A percentile compares a stretch with the other conserved stretches of the same genome.
phyloP scores from a whole-genome alignment of 2,113 vertebrate genomes.

The Pseudopodoces humilis region DNA sequence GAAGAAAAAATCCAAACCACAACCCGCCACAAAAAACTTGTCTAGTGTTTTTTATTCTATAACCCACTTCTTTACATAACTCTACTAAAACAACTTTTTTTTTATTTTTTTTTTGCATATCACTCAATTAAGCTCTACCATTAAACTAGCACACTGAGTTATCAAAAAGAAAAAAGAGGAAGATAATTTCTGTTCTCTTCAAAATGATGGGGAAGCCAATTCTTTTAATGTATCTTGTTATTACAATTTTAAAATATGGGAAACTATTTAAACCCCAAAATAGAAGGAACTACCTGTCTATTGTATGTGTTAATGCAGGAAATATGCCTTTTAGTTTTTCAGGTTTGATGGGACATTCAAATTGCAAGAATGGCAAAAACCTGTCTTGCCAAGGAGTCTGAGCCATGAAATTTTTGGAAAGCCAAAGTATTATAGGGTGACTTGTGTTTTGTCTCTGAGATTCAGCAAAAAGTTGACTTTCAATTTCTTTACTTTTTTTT shows the following conservation, averaged over 20 bases:
- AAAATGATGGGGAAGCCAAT: not conserved
- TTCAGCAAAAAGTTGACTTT: not conserved
- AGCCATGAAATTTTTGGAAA: not conserved
- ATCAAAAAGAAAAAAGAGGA: not conserved
- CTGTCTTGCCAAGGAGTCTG: not conserved
- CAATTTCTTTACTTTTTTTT: too few species aligned
- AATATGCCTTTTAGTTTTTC: not conserved
- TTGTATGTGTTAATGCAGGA: not conserved
- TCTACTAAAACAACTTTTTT: not conserved
- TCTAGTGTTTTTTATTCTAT: not conserved
- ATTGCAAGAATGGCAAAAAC: not conserved
- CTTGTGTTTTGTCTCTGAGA: not conserved
- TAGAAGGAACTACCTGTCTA: not conserved
- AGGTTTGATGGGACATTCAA: not conserved
- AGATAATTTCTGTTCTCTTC: not conserved
- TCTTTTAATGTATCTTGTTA: not conserved
- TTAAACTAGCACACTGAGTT: not conserved
- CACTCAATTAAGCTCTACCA: not conserved
- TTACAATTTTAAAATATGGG: not conserved
- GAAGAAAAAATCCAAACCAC: not conserved
- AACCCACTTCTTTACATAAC: not conserved
- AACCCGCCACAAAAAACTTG: accelerated
- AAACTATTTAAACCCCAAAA: not conserved
- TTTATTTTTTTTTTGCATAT: not conserved
- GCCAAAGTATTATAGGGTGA: not conserved